These are phyloP conservation scores for Patella caerulea DNA, from an alignment of 2,888 invertebrate species.

Conservation along the genomic window DNA sequence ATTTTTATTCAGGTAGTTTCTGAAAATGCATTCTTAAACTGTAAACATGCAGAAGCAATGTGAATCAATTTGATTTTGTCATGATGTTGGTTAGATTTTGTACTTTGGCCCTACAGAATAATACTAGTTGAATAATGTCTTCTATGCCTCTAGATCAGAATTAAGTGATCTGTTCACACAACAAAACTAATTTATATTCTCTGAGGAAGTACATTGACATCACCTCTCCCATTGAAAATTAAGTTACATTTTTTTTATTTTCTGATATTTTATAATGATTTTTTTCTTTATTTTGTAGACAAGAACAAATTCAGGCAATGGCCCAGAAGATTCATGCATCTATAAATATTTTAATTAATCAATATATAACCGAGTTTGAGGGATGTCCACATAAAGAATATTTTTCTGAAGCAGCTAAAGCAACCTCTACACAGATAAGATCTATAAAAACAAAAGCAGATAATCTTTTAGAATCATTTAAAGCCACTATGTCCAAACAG, in stretches of 20 bases:
- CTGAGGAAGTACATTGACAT: too few species aligned
- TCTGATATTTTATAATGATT: neutral
- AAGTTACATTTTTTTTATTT: too few species aligned
- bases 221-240: too few species aligned
- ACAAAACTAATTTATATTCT: too few species aligned
- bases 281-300: neutral
- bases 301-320: neutral
- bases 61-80: too few species aligned
- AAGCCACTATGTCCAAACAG: neutral
- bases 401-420: neutral
- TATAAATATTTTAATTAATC: neutral
- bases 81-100: too few species aligned
- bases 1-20: neutral
- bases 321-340: neutral
- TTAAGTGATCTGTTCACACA: too few species aligned
- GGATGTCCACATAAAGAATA: neutral
- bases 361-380: neutral
- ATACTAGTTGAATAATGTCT: too few species aligned
- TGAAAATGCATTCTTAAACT: too few species aligned
- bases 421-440: neutral
- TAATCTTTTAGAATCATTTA: neutral
- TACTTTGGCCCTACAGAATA: too few species aligned
- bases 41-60: too few species aligned
- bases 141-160: too few species aligned
- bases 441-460: constrained; percentile 10